Conservation (phyloP, 2,113 vertebrate species). For the Tor tambroides region DNA sequence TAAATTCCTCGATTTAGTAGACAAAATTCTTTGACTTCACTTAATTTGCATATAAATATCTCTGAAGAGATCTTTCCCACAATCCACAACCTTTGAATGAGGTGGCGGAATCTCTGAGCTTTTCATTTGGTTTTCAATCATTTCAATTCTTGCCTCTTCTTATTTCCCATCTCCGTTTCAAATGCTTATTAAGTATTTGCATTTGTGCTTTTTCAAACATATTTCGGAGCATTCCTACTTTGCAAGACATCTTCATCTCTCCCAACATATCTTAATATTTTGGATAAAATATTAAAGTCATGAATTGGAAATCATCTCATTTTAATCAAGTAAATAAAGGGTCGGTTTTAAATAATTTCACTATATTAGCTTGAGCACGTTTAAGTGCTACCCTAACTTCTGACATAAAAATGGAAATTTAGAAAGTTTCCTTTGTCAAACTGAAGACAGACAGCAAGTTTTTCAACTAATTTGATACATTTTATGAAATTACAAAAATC, state of each 20-base stretch:
- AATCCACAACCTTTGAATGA: neutral
- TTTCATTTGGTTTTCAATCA: constrained; percentile 12
- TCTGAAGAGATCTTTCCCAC: neutral
- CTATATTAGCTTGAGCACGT: too few species aligned
- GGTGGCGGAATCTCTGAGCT: neutral
- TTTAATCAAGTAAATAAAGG: neutral
- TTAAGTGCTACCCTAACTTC: too few species aligned
- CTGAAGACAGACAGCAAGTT: too few species aligned
- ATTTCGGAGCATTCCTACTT: neutral
- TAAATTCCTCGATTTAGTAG: neutral
- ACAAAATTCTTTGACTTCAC: neutral
- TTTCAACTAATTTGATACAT: too few species aligned
- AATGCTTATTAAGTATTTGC: neutral
- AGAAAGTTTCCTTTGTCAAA: too few species aligned
- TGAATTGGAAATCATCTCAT: neutral
- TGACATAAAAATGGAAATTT: too few species aligned
- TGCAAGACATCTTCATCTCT: neutral
- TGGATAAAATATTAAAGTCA: neutral
- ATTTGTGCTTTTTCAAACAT: neutral
- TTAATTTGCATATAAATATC: constrained; percentile 18
- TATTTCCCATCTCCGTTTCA: neutral
- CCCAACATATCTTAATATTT: neutral
- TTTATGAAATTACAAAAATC: neutral
- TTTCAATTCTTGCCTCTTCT: neutral
- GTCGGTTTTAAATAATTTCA: neutral